Base-by-base conservation (phyloP, 2,888 invertebrate species). In the Plebejus argus region DNA sequence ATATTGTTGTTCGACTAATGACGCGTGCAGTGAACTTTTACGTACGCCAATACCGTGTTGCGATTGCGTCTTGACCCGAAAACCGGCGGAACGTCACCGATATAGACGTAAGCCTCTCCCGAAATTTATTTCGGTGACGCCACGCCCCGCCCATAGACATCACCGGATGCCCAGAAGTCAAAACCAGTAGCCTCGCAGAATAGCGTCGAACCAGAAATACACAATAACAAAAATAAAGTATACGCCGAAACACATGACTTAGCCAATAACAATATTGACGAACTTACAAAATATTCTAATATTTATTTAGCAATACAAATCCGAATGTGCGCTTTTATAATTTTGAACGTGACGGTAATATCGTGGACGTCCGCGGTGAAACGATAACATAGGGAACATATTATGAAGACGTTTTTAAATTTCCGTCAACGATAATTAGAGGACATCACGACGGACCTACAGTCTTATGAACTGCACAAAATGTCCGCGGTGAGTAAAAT, bases 71-170 rank as follows among this genome's bases (percentile, higher is more conserved):
- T 79, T 81, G 78, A 79, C 77, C 78, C 77, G 74, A 79, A 79
- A 81, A 72, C 80, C 78, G 76, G 74, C 79, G 81, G 80, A 82
- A 86, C 93, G 93, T 93, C 93, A 93, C 93, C 90, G 91, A 92
- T 92, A 92, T 92, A 92, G 92, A 92, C 88, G 88, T 89, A 89
- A 89, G 86, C 83, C 81, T 71, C 82, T 84, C 82, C 79, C 81
- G 83, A 85, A 80, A 80, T 82, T 84, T 88, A 88, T 88, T 88
- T 86, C 79, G 77, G 86, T 92, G 92, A 92, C 91, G 91, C 86
- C 83, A 81, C 82, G 86, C 90, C 91, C 89, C 92, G 90, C 92
- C 93, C 86, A 84, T 80, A 79, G 81, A 76, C 72, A 79, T 84
- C 85, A 82, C 83, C 83, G 82, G 84, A 84, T 83, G 79, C 80